A percentile compares a stretch with the other conserved stretches of the same genome.
Conservation (phyloP, 2,888 invertebrate species). For the Drosophila greeni region DNA sequence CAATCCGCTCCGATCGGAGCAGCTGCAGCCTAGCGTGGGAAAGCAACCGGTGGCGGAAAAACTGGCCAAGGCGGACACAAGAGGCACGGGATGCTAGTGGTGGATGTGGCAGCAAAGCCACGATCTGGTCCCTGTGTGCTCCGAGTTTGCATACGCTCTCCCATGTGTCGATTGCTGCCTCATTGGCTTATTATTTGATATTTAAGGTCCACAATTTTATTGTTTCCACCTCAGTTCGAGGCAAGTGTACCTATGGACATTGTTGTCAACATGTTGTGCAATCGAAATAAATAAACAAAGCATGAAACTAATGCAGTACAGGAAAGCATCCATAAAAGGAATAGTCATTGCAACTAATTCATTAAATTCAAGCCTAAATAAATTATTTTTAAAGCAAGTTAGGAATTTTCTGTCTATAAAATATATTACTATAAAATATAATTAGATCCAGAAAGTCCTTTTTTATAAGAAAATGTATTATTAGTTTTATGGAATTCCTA, state of each 20-base stretch:
- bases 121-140: conserved; percentile 7
- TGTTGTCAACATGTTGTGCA: conserved; percentile 34
- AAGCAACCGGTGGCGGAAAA: conserved; percentile 23
- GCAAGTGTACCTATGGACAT: conserved; percentile 25
- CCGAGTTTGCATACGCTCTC: conserved; percentile 11
- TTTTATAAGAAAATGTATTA: not conserved
- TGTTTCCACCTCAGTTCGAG: conserved; percentile 7
- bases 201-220: conserved; percentile 24
- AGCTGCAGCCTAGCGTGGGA: conserved; percentile 45
- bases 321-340: not conserved
- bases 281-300: conserved; percentile 17
- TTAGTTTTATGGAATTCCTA: not conserved
- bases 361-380: no score
- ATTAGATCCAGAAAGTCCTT: no score
- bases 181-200: conserved; percentile 30
- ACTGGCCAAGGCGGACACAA: conserved; percentile 40
- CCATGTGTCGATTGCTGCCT: conserved; percentile 24
- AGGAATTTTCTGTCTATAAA: no score
- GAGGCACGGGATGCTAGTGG: conserved; percentile 16
- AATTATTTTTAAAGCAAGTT: not conserved
- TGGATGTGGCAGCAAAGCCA: conserved; percentile 19
- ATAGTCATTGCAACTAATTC: not conserved
- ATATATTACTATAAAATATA: not conserved
- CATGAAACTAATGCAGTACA: conserved; percentile 5
- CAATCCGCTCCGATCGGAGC: conserved; percentile 22